Percentiles rank a stretch among this genome's conserved stretches.
phyloP scores from a whole-genome alignment of 2,888 invertebrate species.

The Brachyptera putata region DNA sequence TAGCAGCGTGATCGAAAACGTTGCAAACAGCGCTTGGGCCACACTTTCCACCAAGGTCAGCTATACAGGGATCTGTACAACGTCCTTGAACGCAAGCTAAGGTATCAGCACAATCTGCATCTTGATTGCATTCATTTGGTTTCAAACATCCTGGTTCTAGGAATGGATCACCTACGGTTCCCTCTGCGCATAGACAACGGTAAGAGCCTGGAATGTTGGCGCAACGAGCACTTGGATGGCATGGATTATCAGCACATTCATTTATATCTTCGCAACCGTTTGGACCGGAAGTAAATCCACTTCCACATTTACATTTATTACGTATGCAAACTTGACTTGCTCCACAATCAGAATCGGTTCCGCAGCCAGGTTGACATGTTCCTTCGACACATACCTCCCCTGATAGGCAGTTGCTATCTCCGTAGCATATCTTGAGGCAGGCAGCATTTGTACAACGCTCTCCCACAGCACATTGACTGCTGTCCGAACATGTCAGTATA shows the following conservation, averaged over 20 bases:
- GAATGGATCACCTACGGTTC: conserved; percentile 70
- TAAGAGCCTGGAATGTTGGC: conserved; percentile 76
- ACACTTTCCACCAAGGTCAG: conserved; percentile 56
- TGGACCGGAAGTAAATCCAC: conserved; percentile 68
- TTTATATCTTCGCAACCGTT: conserved; percentile 77
- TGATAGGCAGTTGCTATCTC: conserved; percentile 83
- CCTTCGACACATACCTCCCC: conserved; percentile 85
- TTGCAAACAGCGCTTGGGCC: conserved; percentile 74
- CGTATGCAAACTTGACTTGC: conserved; percentile 71
- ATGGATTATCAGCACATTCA: conserved; percentile 74
- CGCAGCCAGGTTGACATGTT: conserved; percentile 78
- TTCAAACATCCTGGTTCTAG: conserved; percentile 69
- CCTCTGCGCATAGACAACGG: conserved; percentile 72
- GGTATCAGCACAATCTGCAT: conserved; percentile 70
- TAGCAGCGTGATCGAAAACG: conserved; percentile 64
- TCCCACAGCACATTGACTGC: conserved; percentile 72
- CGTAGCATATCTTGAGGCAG: conserved; percentile 82
- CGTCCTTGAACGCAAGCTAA: conserved; percentile 70
- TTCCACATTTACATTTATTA: conserved; percentile 70
- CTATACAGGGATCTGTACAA: conserved; percentile 76
- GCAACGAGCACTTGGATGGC: conserved; percentile 76
- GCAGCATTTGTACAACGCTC: conserved; percentile 75
- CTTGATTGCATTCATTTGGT: conserved; percentile 69
- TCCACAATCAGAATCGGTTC: conserved; percentile 73
- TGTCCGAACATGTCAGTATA: conserved; percentile 70